These are phyloP conservation scores for Yasuhikotakia modesta DNA, from an alignment of 2,797 vertebrate species.

Conservation along the genomic window DNA sequence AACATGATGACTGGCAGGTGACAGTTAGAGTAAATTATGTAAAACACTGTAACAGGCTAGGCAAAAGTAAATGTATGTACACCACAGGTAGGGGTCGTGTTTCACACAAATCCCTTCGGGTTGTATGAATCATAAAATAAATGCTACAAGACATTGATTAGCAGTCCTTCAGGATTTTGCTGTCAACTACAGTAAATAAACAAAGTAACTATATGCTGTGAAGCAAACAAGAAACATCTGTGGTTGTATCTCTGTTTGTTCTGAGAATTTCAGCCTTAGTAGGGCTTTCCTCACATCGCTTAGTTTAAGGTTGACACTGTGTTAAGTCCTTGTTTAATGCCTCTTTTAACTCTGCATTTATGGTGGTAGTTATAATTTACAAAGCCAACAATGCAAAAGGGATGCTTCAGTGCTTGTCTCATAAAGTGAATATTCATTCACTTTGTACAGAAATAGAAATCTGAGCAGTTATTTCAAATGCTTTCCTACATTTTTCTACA, in stretches of 20 bases:
- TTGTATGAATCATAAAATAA: slow-evolving; percentile 17
- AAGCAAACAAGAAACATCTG: slow-evolving; percentile 37
- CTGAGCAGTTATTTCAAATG: too few species aligned
- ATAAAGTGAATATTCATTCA: too few species aligned
- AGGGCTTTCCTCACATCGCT: not conserved
- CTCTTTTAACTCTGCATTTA: not conserved
- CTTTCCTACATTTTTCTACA: too few species aligned
- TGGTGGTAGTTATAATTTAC: not conserved
- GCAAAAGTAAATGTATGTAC: not conserved
- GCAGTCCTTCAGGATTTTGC: slow-evolving; percentile 9
- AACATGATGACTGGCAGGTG: not conserved
- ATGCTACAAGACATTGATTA: slow-evolving; percentile 11
- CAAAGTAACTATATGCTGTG: slow-evolving; percentile 11
- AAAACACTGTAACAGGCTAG: not conserved
- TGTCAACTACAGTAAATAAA: slow-evolving; percentile 13
- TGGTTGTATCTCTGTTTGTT: slow-evolving; percentile 4
- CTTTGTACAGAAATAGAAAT: too few species aligned
- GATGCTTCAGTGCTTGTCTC: too few species aligned
- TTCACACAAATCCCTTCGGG: not conserved
- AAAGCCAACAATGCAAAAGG: too few species aligned
- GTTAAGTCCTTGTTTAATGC: not conserved
- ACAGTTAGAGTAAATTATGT: not conserved
- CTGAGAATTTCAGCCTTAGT: slow-evolving; percentile 12
- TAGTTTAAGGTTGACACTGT: not conserved
- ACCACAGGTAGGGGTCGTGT: not conserved